phyloP scores from a whole-genome alignment of 2,797 vertebrate genomes.

The Tapirus indicus region DNA sequence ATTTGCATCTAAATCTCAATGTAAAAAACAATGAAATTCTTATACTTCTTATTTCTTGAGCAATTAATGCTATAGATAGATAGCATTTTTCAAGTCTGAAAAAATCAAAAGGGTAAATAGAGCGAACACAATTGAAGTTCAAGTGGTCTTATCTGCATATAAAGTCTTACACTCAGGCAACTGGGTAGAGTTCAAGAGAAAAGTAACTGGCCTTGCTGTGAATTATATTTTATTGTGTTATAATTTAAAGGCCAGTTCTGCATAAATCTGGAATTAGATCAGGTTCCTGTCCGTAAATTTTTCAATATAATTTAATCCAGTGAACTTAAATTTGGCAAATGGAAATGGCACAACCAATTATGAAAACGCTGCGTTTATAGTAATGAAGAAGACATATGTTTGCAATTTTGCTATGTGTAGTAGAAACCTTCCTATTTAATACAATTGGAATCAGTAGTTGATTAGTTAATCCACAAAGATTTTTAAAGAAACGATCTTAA shows the following conservation, averaged over 20 bases:
- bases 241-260: conserved; percentile 32
- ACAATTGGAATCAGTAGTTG: neutral
- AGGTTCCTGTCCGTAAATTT: conserved; percentile 24
- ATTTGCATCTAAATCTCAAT: neutral
- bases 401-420: neutral
- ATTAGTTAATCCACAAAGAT: neutral
- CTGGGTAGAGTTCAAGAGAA: conserved; percentile 1
- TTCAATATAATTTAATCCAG: conserved; percentile 36
- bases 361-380: neutral
- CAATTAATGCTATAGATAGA: neutral
- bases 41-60: neutral
- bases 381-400: neutral
- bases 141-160: neutral
- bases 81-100: conserved; percentile 20
- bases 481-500: conserved; percentile 35
- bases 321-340: conserved; percentile 45
- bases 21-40: neutral
- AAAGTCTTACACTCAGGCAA: neutral
- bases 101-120: neutral
- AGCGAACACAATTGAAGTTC: neutral
- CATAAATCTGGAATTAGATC: neutral
- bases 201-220: conserved; percentile 5
- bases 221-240: conserved; percentile 51
- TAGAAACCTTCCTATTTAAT: neutral
- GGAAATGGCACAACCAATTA: conserved; percentile 30